Evolutionary conservation across 2,888 invertebrate species (phyloP), one percentile per base, ranked within the genome.

Genomic region (Drosophila longiperda): DNA sequence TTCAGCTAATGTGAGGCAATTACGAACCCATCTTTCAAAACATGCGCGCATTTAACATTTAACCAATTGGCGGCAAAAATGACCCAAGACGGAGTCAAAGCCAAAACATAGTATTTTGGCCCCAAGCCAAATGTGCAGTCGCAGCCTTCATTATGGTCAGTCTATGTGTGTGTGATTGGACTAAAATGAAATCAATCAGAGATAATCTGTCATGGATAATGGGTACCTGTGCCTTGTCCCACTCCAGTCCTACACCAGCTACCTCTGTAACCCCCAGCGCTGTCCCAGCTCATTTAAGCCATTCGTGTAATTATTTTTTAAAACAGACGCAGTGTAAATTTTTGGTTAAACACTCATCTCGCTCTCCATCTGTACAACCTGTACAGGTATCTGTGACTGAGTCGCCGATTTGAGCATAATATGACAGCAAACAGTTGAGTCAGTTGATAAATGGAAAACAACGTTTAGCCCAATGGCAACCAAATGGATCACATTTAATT

Each of bases 221-320:
- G 82, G 81, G 75, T 78, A 82, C 89, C 89, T 88, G 78, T 84
- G 80, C 78, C 68, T 33, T 75, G 68, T 78, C 64, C 73, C 74
- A 66, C 62, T 60, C 73, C 60, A 58, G 65, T 45, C 60, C 55
- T 34, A 20, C 53, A 23, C 54, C 36, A 36, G 32, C 45, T 70
- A 45, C 45, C 45, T 15, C 15, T 49, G 17, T n/a, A 23, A 45
- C 66, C 58, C 67, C 38, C 71, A 50, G 59, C 57, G 63, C 29
- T 63, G 34, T 23, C 54, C 36, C 70, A 48, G 74, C 74, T 83
- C 82, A 89, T 91, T 91, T 90, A 91, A 91, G 78, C 66, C 75
- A 75, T 80, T 89, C 78, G 80, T 75, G 87, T 91, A 91, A 91
- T 91, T 90, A 89, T 89, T 90, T 91, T 85, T 91, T 85, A 87